A percentile compares a stretch with the other conserved stretches of the same genome.
Conservation (phyloP, 2,888 invertebrate genomes). For the Cephus runcator region DNA sequence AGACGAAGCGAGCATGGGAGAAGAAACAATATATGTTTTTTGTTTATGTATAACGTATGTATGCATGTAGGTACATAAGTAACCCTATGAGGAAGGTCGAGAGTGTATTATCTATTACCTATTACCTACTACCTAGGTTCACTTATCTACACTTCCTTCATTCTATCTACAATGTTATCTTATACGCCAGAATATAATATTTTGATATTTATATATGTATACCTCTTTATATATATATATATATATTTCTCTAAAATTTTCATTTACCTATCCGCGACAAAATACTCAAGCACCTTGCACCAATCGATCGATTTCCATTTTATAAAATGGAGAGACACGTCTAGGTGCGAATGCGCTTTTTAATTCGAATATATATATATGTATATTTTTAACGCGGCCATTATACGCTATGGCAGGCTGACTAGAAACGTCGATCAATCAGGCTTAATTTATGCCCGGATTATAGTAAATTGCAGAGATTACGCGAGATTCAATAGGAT, state of each 20-base stretch:
- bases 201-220: slow-evolving; percentile 1
- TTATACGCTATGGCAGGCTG: neutral
- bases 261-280: neutral
- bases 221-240: neutral
- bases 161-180: neutral
- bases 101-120: neutral
- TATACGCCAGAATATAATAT: neutral
- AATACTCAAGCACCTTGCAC: neutral
- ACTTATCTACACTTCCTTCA: slow-evolving; percentile 2
- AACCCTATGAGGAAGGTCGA: neutral
- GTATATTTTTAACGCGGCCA: neutral
- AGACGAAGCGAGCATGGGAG: neutral
- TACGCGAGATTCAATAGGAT: neutral
- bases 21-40: neutral
- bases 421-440: neutral
- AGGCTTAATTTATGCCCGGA: neutral
- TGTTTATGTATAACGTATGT: neutral
- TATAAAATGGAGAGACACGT: neutral
- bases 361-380: neutral
- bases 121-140: neutral
- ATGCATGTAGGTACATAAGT: neutral
- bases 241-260: neutral
- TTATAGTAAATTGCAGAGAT: neutral
- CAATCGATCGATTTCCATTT: neutral
- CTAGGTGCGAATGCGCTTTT: neutral